phyloP scores from a whole-genome alignment of 2,797 vertebrate species.

The Crocidura indochinensis region DNA sequence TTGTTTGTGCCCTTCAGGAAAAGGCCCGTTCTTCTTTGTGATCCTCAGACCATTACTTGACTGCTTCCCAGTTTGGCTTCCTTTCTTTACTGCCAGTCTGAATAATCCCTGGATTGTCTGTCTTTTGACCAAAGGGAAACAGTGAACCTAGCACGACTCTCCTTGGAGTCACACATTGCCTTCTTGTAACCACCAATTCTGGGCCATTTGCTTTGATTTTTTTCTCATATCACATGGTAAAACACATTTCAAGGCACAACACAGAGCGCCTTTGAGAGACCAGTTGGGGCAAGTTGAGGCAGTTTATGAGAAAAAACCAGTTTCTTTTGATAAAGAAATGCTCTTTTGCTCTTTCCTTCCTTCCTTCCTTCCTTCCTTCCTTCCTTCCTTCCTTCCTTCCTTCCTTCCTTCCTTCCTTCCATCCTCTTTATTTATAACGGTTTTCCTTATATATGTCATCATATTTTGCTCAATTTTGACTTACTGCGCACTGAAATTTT shows the following conservation, averaged over 20 bases:
- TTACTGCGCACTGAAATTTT: constrained; percentile 71
- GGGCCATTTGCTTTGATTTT: constrained; percentile 54
- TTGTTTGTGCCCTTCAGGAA: neutral
- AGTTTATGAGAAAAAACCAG: constrained; percentile 70
- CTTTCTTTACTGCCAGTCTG: constrained; percentile 34
- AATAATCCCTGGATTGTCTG: neutral
- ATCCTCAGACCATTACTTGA: neutral
- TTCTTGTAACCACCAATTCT: neutral
- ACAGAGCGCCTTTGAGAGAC: constrained; percentile 63
- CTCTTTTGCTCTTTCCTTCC: neutral
- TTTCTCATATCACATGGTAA: constrained; percentile 20
- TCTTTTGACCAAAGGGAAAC: constrained; percentile 7
- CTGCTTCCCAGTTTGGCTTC: neutral
- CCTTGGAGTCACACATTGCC: constrained; percentile 18
- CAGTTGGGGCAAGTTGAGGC: constrained; percentile 70
- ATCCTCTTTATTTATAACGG: neutral
- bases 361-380: too few species aligned
- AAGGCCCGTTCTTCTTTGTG: neutral
- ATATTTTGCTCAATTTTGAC: constrained; percentile 75
- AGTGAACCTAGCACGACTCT: constrained; percentile 22
- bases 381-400: neutral
- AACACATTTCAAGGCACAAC: constrained; percentile 27
- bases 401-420: neutral
- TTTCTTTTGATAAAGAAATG: constrained; percentile 65
- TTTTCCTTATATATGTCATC: constrained; percentile 64